Base-by-base conservation (phyloP, 2,113 vertebrate species). In the Amia ocellicauda region DNA sequence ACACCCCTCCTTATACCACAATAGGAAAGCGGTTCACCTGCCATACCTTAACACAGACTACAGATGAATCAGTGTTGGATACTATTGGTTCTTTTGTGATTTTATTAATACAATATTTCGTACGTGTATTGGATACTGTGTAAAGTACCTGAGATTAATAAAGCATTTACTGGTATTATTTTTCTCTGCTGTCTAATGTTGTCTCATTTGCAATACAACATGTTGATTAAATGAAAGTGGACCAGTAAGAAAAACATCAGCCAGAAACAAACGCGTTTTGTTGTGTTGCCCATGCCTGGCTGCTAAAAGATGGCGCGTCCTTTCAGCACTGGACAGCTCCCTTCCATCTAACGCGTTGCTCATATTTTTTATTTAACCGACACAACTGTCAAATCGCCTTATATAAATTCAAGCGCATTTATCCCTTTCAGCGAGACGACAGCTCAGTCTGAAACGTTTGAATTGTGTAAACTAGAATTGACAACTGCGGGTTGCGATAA, bases 91-190 rank as follows among this genome's bases (percentile, higher is more conserved):
- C 81, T 76, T 59, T 73, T 73, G 80, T 85, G 82, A 80, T 89
- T 80, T 80, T 89, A 86, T 88, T 74, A 86, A 86, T 86, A 78
- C 76, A 78, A 84, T 89, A 58, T 89, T 62, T 90, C 69, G 69
- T 81, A 80, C 77, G 72, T 85, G 86, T 89, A 67, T 66, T 81
- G 74, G 78, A 83, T 71, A 69, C 71, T 83, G 71, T 86, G 84
- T 86, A 80, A 83, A 63, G 75, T 78, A 71, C 54, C 60, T 83
- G 77, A 84, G 72, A 67, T 88, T 60, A 90, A 90, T 90, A 90
- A 89, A 90, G 86, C 86, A 87, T 86, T 83, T 78, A 86, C 81
- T 86, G 47, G 74, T 86, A 89, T 85, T 82, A 83, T 79, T 80
- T 80, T 86, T 79, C 81, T 80, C 77, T 81, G 77, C 72, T 74